Base-by-base conservation (phyloP, 2,888 invertebrate genomes). In the Melolontha melolontha region DNA sequence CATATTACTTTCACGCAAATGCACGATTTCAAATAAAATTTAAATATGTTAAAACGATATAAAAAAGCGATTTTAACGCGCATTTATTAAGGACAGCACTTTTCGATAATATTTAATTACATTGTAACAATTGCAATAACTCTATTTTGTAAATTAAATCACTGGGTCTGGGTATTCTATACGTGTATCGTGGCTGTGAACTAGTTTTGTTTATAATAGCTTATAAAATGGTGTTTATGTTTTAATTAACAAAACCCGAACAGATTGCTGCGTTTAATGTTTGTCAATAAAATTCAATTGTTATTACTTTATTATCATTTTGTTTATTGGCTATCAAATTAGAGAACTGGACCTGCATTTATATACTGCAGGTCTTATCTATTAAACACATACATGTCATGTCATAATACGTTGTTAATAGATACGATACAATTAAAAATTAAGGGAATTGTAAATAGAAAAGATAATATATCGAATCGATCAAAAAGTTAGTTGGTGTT, bases 251-350 rank as follows among this genome's bases (percentile, higher is more conserved):
- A 42, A 63, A 67, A 63, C 54, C 40, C 63, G 39, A 54, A 67
- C 47, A 34, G 44, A 55, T 64, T 67, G 39, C 63, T 42, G 44
- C 50, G 41, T 62, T 67, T 67, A 67, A 67, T 67, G 62, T 67
- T 62, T 67, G 67, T 67, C 67, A 63, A 67, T 67, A 67, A 67
- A 67, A 67, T 63, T 59, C 52, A 51, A 67, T 67, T 67, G 67
- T 67, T 67, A 67, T 67, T 67, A 55, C 63, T 64, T 63, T 67
- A 67, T 63, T 62, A 67, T 63, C 67, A 44, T 51, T 54, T 52
- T 51, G 44, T 67, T 63, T 63, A 64, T 63, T 64, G 64, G 41
- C 64, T 39, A 54, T 67, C 63, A 27, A 64, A 63, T 63, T 51
- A 17, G 47, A 55, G 44, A 44, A 57, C 27, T 51, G 22, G 11